Percentiles rank a stretch among this genome's conserved stretches.
Evolutionary conservation across 2,113 vertebrate species (phyloP).

Genomic region (Australoheros scitulus): DNA sequence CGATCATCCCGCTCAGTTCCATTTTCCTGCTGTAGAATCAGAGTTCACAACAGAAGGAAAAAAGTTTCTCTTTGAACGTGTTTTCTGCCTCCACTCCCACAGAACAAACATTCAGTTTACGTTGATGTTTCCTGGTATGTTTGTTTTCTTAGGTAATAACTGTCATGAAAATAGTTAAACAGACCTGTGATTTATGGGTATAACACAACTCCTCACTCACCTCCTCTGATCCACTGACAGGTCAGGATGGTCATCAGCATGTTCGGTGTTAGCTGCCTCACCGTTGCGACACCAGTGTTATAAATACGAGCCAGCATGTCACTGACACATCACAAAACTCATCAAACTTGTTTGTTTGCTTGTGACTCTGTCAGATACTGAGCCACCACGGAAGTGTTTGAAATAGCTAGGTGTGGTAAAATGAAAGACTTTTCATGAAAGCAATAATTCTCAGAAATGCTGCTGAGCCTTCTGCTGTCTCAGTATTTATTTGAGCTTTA

Average conservation of each 20-base stretch:
- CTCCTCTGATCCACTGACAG: background rate
- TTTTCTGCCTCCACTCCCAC: background rate
- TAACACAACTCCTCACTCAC: background rate
- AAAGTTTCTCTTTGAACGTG: background rate
- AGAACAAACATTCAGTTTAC: background rate
- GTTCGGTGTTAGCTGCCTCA: background rate
- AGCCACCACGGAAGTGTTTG: background rate
- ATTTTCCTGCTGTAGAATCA: background rate
- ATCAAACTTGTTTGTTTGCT: background rate
- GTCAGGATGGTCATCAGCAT: background rate
- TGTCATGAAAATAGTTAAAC: background rate
- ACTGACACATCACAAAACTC: background rate
- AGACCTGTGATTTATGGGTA: too few species aligned
- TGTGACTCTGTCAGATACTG: background rate
- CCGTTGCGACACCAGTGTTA: accelerated
- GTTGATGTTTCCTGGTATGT: background rate
- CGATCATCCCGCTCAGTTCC: background rate
- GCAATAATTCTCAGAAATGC: accelerated
- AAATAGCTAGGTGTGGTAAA: background rate
- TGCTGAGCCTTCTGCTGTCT: background rate
- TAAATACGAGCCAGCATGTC: background rate
- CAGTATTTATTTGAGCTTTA: background rate
- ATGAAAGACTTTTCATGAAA: background rate
- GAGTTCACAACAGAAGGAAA: background rate
- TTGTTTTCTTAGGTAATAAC: background rate